A percentile compares a stretch with the other conserved stretches of the same genome.
Conservation (phyloP, 2,113 vertebrate genomes). For the Melanotaenia duboulayi region DNA sequence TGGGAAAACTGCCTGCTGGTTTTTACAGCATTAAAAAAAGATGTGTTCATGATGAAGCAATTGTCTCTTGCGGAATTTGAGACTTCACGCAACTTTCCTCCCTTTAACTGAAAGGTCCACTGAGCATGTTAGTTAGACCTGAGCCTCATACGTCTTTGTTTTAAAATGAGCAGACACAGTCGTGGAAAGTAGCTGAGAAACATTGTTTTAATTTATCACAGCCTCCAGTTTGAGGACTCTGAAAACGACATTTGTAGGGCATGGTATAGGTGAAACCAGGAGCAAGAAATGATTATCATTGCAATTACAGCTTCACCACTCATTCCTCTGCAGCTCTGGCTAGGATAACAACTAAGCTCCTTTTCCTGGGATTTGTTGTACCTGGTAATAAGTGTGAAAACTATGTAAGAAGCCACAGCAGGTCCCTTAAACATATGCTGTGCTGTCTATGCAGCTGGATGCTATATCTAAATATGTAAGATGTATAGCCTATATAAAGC, state of each 20-base stretch:
- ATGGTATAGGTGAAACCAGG: constrained; percentile 51
- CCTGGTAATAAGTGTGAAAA: background rate
- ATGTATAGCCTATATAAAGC: too few relatives aligned
- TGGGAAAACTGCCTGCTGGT: background rate
- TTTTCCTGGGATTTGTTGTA: constrained; percentile 7
- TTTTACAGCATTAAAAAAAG: background rate
- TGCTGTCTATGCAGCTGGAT: background rate
- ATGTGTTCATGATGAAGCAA: background rate
- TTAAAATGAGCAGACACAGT: constrained; percentile 20
- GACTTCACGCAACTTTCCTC: constrained; percentile 7
- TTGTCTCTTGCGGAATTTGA: background rate
- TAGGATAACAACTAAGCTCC: constrained; percentile 19
- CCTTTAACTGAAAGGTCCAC: constrained; percentile 11
- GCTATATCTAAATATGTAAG: background rate
- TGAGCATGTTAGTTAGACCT: constrained; percentile 12
- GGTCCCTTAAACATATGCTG: background rate
- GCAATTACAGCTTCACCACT: constrained; percentile 53
- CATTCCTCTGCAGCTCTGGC: constrained; percentile 26
- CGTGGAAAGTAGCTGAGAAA: constrained; percentile 39
- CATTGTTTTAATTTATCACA: constrained; percentile 39
- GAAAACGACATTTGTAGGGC: constrained; percentile 68
- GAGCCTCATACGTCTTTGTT: constrained; percentile 10
- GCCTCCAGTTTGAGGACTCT: constrained; percentile 56
- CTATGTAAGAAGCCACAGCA: background rate
- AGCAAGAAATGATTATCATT: constrained; percentile 55